Conservation (phyloP, 2,888 invertebrate species). For the Coelogynopora nodosa region DNA sequence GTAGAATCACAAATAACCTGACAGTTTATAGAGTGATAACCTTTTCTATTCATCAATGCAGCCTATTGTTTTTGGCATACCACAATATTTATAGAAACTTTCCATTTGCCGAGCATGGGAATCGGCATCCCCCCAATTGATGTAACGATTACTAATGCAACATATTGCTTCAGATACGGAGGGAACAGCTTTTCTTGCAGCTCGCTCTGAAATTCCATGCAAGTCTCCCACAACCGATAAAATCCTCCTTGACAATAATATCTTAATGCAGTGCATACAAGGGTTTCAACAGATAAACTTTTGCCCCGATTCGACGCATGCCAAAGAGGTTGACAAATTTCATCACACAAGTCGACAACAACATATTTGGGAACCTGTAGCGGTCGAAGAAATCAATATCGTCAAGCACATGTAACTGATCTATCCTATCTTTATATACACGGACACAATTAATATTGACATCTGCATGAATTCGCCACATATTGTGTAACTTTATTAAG, state of each 20-base stretch:
- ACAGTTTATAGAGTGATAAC: conserved; percentile 50
- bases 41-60: conserved; percentile 48
- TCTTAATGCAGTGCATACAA: conserved; percentile 6
- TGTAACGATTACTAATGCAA: not conserved
- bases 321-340: not conserved
- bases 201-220: conserved; percentile 1
- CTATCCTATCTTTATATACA: not conserved
- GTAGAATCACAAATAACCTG: conserved; percentile 48
- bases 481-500: not conserved
- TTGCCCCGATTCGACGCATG: not conserved
- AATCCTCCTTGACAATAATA: conserved; percentile 26
- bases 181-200: not conserved
- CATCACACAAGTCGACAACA: not conserved
- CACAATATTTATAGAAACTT: not conserved
- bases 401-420: too few species aligned
- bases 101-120: not conserved
- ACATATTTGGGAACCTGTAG: too few species aligned
- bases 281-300: not conserved
- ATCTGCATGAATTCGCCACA: not conserved
- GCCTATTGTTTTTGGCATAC: not conserved
- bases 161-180: not conserved
- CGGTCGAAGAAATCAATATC: too few species aligned
- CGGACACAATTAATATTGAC: not conserved
- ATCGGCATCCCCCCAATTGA: not conserved
- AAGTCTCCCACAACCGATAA: not conserved